Base-by-base conservation (phyloP, 53 echinoderm and acorn worm species). In the Echinarachnius parma region DNA sequence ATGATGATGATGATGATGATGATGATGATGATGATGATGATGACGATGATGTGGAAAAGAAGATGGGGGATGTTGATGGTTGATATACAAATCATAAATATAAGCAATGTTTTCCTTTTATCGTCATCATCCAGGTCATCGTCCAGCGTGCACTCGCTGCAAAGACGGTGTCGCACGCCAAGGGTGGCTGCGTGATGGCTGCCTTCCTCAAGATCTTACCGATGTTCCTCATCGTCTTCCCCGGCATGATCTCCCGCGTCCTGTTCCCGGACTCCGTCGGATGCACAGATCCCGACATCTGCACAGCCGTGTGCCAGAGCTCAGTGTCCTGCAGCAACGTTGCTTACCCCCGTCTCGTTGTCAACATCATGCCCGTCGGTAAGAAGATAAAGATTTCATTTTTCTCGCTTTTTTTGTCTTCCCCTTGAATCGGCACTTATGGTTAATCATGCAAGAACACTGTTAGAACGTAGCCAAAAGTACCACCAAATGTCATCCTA, bases 91-190 rank as follows among this genome's bases (percentile, higher is more conserved):
- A n/a, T n/a, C n/a, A n/a, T n/a, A n/a, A n/a, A n/a, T n/a, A n/a
- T n/a, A n/a, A n/a, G n/a, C n/a, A n/a, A 9, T 39, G 13, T 39
- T 13, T 39, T 13, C 39, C 39, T 9, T 9, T 13, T 39, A 39
- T 39, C 39, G 3, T 46, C 4, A 45, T n/a, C n/a, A n/a, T n/a
- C n/a, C 34, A 98, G 98, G 98, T 98, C 0, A 98, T 98, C 55
- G 98, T 98, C 9, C 98, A 98, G 54, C 80, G 98, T 28, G 81
- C 98, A 33, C 80, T 98, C 27, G 98, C 98, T 29, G 82, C 91
- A 34, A 98, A 98, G 80, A 75, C 82, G 9, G 37, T 98, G 37
- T 60, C 82, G 16, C 98, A 98, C 64, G 98, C 98, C 31, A 98
- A 98, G 67, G 98, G 98, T 20, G 98, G 88, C 15, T 88, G 88